These are phyloP conservation scores for Caerostris extrusa DNA, from an alignment of 1,140 invertebrate species.

Conservation along the genomic window DNA sequence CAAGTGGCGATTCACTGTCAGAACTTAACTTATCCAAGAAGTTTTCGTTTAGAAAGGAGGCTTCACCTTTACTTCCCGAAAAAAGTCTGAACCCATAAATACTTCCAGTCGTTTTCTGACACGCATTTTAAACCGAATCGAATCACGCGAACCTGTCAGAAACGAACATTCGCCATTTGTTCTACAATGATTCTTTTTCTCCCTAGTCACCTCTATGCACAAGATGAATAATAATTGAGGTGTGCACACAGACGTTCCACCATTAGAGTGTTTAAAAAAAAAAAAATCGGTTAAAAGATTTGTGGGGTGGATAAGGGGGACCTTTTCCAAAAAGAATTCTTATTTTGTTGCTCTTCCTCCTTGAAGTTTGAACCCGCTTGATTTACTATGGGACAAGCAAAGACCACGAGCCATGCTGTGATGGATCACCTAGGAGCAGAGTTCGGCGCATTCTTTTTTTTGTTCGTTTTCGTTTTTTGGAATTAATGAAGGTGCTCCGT, in stretches of 20 bases:
- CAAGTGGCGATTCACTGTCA: too few relatives aligned
- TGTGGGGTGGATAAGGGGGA: not conserved
- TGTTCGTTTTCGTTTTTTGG: not conserved
- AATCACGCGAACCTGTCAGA: constrained; percentile 6
- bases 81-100: not conserved
- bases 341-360: not conserved
- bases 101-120: not conserved
- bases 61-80: not conserved
- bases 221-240: constrained; percentile 29
- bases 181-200: not conserved
- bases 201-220: not conserved
- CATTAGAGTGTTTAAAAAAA: not conserved
- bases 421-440: constrained; percentile 19
- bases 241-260: not conserved
- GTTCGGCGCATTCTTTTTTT: not conserved
- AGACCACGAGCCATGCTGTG: not conserved
- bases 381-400: not conserved
- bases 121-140: not conserved
- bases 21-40: too few relatives aligned
- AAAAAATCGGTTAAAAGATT: not conserved
- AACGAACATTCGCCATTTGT: not conserved
- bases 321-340: not conserved
- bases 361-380: not conserved
- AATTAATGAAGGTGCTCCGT: constrained; percentile 36
- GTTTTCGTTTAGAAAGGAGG: too few relatives aligned